Percentiles rank a stretch among this genome's conserved stretches.
Conservation (phyloP, 2,797 vertebrate species). For the Streptopelia turtur region DNA sequence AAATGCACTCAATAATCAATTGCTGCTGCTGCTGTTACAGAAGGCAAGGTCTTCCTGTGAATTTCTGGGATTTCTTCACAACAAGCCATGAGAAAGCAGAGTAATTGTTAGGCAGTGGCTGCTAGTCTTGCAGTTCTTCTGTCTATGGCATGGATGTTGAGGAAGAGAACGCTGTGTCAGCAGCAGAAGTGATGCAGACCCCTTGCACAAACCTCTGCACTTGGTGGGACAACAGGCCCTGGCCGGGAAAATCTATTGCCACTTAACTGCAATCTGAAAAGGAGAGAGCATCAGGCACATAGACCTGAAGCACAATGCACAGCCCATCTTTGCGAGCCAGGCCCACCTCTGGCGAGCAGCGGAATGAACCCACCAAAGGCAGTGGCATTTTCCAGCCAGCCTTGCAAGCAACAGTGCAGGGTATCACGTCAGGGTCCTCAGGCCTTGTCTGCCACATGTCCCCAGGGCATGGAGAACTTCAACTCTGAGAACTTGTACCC, state of each 20-base stretch:
- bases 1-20: not conserved
- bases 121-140: not conserved
- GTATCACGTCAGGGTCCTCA: conserved; percentile 79
- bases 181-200: not conserved
- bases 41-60: not conserved
- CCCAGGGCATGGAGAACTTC: conserved; percentile 80
- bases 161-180: not conserved
- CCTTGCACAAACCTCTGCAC: not conserved
- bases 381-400: conserved; percentile 85
- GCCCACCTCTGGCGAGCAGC: conserved; percentile 80
- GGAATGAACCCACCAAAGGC: conserved; percentile 83
- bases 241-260: conserved; percentile 84
- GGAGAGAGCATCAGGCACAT: not conserved
- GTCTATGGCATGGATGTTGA: not conserved
- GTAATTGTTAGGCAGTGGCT: not conserved
- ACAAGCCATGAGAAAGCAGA: not conserved
- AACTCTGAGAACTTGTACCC: conserved; percentile 66
- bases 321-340: not conserved
- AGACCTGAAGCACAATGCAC: not conserved
- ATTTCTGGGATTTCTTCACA: not conserved
- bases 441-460: conserved; percentile 79
- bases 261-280: conserved; percentile 79
- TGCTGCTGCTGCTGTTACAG: not conserved
- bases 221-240: conserved; percentile 81
- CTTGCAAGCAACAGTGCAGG: conserved; percentile 85